Percentiles rank a stretch among this genome's conserved stretches.
Evolutionary conservation across 1,140 invertebrate species (phyloP).

Genomic region (Pseudomyrmex sp.): DNA sequence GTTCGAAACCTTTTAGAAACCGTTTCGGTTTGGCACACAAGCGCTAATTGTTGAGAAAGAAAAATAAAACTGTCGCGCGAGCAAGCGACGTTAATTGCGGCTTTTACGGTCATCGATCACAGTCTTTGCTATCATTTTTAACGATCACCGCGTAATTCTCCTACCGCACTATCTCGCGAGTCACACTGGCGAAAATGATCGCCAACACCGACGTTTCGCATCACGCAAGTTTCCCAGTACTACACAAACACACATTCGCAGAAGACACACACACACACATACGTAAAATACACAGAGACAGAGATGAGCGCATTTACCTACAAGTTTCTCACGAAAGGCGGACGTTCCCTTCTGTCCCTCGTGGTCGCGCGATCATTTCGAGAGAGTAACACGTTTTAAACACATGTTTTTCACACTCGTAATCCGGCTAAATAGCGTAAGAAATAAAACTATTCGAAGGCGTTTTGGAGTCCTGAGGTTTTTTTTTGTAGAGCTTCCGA

Average conservation of each 20-base stretch:
- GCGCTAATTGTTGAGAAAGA: constrained; percentile 25
- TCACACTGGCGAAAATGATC: constrained; percentile 34
- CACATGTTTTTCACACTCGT: constrained; percentile 29
- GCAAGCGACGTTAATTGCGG: constrained; percentile 27
- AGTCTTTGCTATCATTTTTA: constrained; percentile 29
- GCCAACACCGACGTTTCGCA: constrained; percentile 28
- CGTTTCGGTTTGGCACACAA: not conserved
- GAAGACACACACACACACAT: not conserved
- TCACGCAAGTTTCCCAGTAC: constrained; percentile 39
- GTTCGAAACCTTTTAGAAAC: constrained; percentile 29
- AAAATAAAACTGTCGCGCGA: not conserved
- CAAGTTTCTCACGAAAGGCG: constrained; percentile 35
- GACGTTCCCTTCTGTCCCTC: constrained; percentile 56
- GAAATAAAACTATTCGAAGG: constrained; percentile 14
- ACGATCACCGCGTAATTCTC: not conserved
- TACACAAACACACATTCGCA: not conserved
- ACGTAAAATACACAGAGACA: not conserved
- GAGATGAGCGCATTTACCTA: not conserved
- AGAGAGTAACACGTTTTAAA: constrained; percentile 29
- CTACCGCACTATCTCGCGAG: constrained; percentile 14
- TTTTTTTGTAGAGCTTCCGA: not conserved
- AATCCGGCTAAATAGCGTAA: constrained; percentile 19
- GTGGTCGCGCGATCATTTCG: constrained; percentile 29
- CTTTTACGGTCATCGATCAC: constrained; percentile 15
- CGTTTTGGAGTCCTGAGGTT: not conserved